These are phyloP conservation scores for Xiphorhynchus elegans DNA, from an alignment of 2,113 vertebrate species.

Conservation along the genomic window DNA sequence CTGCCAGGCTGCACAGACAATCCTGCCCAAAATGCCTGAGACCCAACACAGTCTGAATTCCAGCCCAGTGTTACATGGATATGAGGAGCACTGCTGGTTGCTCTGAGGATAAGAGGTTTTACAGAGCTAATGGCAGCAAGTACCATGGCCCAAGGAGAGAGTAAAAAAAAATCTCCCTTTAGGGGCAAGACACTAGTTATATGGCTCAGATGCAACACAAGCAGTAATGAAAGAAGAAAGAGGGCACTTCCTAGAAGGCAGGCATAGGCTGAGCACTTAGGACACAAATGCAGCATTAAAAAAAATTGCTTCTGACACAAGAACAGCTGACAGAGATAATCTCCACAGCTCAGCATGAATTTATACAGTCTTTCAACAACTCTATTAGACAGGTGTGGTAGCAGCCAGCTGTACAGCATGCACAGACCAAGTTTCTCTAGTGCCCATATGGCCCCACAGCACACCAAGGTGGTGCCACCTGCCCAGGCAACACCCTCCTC, in stretches of 20 bases:
- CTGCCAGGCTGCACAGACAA: neutral
- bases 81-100: neutral
- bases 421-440: neutral
- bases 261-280: neutral
- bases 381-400: constrained; percentile 41
- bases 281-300: constrained; percentile 5
- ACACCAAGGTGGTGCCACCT: constrained; percentile 27
- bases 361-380: constrained; percentile 28
- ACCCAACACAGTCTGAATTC: neutral
- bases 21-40: neutral
- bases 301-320: constrained; percentile 32
- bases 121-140: neutral
- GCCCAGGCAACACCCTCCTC: neutral
- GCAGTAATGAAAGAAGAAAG: neutral
- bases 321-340: constrained; percentile 51
- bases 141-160: neutral
- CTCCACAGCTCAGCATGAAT: constrained; percentile 49
- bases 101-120: neutral
- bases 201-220: neutral
- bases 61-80: neutral
- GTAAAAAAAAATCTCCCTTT: neutral
- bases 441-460: constrained; percentile 32
- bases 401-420: constrained; percentile 16
- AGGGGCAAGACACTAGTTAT: neutral
- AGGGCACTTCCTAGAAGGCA: neutral